phyloP scores from a whole-genome alignment of 2,113 vertebrate species.

The Forbesichthys agassizii region DNA sequence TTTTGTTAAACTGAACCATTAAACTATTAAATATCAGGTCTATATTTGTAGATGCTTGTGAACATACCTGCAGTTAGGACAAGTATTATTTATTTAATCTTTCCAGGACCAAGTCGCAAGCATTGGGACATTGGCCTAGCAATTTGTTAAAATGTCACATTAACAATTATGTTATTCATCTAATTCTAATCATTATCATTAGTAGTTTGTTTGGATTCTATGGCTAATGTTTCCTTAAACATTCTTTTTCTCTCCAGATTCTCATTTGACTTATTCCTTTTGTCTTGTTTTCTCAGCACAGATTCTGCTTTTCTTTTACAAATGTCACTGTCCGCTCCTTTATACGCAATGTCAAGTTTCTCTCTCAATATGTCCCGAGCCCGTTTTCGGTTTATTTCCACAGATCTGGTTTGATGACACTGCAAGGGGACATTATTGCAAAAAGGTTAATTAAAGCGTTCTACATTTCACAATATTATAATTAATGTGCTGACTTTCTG shows the following conservation, averaged over 20 bases:
- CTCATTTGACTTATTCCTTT: slow-evolving; percentile 82
- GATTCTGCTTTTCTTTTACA: slow-evolving; percentile 75
- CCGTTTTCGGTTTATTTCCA: slow-evolving; percentile 86
- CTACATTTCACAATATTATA: too few species aligned
- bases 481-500: too few species aligned
- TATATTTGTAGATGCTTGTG: too few species aligned
- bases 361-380: slow-evolving; percentile 87
- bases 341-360: slow-evolving; percentile 87
- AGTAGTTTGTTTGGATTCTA: slow-evolving; percentile 50
- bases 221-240: slow-evolving; percentile 77
- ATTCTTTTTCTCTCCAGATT: slow-evolving; percentile 85
- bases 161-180: neutral
- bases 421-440: slow-evolving; percentile 55
- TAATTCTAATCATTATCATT: slow-evolving; percentile 37
- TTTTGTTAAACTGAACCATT: too few species aligned
- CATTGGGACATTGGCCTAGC: too few species aligned
- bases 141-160: too few species aligned
- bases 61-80: too few species aligned
- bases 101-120: too few species aligned
- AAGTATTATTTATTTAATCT: too few species aligned
- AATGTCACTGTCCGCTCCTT: slow-evolving; percentile 85
- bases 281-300: slow-evolving; percentile 83
- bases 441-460: neutral
- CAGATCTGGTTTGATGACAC: slow-evolving; percentile 96
- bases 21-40: too few species aligned